Conservation (phyloP, 2,113 vertebrate genomes). For the Arvicanthis niloticus region DNA sequence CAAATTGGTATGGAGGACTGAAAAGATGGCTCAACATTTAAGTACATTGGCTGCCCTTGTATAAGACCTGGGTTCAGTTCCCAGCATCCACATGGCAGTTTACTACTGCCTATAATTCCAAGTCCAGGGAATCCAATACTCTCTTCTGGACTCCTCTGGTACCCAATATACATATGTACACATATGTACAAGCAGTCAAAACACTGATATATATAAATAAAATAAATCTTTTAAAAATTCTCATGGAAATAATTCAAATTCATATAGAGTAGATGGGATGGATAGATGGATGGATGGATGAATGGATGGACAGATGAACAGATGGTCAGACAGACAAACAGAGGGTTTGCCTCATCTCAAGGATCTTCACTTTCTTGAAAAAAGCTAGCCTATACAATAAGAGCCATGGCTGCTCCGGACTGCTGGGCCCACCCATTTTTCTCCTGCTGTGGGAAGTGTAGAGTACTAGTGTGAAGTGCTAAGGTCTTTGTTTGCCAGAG, state of each 20-base stretch:
- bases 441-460: background rate
- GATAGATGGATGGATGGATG: background rate
- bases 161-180: background rate
- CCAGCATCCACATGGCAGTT: background rate
- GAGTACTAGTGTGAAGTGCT: background rate
- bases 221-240: slow-evolving; percentile 27
- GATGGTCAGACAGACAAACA: background rate
- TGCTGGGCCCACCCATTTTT: background rate
- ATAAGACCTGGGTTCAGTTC: background rate
- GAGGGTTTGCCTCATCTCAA: too few species aligned
- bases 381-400: background rate
- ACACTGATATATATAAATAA: background rate
- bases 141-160: background rate
- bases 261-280: background rate
- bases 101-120: background rate
- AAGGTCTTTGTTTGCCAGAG: background rate
- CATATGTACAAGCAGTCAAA: background rate
- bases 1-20: slow-evolving; percentile 1
- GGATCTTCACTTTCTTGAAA: too few species aligned
- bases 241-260: slow-evolving; percentile 16
- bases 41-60: background rate
- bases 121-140: background rate
- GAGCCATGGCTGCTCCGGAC: background rate
- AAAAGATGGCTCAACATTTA: background rate
- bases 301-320: background rate